Percentiles rank a stretch among this genome's conserved stretches.
Evolutionary conservation across 2,888 invertebrate genomes (phyloP).

Genomic region (Mamestra brassicae): DNA sequence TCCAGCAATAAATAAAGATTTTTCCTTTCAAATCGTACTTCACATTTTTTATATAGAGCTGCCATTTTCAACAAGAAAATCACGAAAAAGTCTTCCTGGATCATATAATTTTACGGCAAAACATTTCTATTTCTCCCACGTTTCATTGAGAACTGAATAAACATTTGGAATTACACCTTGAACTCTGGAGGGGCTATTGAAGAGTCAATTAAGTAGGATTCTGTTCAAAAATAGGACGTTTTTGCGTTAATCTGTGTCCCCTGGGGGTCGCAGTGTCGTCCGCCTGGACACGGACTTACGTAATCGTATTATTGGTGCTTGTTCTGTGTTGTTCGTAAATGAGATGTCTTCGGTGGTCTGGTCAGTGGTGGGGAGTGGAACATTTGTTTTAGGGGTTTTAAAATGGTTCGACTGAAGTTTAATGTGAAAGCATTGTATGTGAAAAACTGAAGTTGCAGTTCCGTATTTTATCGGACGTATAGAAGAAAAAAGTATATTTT

Average conservation of each 20-base stretch:
- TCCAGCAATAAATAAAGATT: conserved; percentile 39
- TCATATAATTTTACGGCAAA: conserved; percentile 48
- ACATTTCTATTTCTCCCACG: conserved; percentile 57
- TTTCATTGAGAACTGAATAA: conserved; percentile 60
- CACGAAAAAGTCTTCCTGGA: conserved; percentile 39
- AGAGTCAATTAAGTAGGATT: conserved; percentile 68
- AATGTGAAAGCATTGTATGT: background rate
- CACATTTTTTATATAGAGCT: conserved; percentile 30
- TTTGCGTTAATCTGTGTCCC: conserved; percentile 37
- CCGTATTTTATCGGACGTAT: too few species aligned
- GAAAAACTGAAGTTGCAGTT: background rate
- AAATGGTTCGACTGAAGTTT: background rate
- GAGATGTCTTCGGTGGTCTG: conserved; percentile 21
- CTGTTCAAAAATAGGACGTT: conserved; percentile 60
- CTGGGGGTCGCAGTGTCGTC: conserved; percentile 19
- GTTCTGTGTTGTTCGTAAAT: conserved; percentile 39
- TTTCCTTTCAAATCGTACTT: conserved; percentile 30
- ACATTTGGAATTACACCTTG: conserved; percentile 60
- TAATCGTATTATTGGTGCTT: conserved; percentile 55
- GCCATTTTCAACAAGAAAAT: conserved; percentile 34
- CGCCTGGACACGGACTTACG: conserved; percentile 30
- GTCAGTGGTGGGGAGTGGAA: background rate
- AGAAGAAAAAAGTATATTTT: too few species aligned
- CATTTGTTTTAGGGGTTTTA: background rate
- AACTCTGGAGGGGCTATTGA: conserved; percentile 61